These are phyloP conservation scores for Protosalanx chinensis DNA, from an alignment of 2,797 vertebrate species.

Conservation along the genomic window DNA sequence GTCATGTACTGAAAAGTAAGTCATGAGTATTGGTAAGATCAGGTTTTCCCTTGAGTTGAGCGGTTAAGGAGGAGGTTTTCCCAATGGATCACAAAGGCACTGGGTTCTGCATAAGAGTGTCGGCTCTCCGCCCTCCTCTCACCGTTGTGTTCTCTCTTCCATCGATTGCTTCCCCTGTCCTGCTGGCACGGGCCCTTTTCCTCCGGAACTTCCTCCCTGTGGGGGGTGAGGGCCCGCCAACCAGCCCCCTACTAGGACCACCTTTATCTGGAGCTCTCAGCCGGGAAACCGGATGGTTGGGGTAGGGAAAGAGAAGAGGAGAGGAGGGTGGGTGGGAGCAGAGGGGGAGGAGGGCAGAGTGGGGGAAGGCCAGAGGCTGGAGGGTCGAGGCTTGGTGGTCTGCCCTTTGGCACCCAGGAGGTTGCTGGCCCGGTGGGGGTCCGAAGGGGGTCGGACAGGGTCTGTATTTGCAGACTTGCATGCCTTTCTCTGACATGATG, in stretches of 20 bases:
- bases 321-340: conserved; percentile 11
- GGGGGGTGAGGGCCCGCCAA: conserved; percentile 63
- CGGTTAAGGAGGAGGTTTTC: too few species aligned
- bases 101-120: too few species aligned
- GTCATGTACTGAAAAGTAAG: too few species aligned
- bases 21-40: too few species aligned
- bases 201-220: conserved; percentile 70
- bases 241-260: conserved; percentile 63
- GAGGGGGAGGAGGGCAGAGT: conserved; percentile 5
- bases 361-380: conserved; percentile 48
- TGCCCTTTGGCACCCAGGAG: conserved; percentile 22
- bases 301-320: conserved; percentile 10
- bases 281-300: conserved; percentile 67
- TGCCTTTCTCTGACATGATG: conserved; percentile 21
- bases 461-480: conserved; percentile 32
- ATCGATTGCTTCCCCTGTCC: conserved; percentile 51
- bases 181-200: conserved; percentile 61
- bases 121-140: conserved; percentile 24
- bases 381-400: conserved; percentile 17
- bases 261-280: conserved; percentile 73
- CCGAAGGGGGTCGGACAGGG: background rate
- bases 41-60: too few species aligned
- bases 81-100: too few species aligned
- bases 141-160: conserved; percentile 21
- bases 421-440: conserved; percentile 13